These are phyloP conservation scores for Hyperopisus bebe DNA, from an alignment of 2,113 vertebrate genomes.

Conservation along the genomic window DNA sequence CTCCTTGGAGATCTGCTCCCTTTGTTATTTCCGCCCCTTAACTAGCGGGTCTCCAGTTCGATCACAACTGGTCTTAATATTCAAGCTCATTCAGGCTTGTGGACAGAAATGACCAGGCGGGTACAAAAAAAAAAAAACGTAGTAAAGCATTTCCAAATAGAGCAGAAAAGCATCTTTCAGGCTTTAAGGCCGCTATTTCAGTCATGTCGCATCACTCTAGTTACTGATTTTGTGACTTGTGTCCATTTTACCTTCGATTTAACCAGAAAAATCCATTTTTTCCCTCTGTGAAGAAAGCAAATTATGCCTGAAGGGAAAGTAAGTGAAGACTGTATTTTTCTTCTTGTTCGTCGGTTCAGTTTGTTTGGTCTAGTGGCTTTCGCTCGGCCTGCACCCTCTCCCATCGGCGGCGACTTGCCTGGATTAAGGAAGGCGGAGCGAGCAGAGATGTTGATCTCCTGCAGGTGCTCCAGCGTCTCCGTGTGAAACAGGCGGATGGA, in stretches of 20 bases:
- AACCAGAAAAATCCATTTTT: not conserved
- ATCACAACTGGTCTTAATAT: constrained; percentile 16
- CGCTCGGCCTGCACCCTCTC: not conserved
- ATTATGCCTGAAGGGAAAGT: not conserved
- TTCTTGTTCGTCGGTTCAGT: not conserved
- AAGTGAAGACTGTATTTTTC: not conserved
- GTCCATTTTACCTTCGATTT: not conserved
- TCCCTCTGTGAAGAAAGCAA: not conserved
- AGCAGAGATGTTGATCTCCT: constrained; percentile 81
- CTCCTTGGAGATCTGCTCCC: constrained; percentile 10
- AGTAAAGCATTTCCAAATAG: not conserved
- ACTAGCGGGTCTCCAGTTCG: not conserved
- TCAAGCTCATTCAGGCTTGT: not conserved
- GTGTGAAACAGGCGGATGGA: constrained; percentile 82
- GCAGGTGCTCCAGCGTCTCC: constrained; percentile 73
- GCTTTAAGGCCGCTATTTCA: not conserved
- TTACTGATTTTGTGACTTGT: not conserved
- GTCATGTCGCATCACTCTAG: not conserved
- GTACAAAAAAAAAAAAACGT: not conserved
- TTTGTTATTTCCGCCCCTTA: constrained; percentile 9
- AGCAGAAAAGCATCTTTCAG: constrained; percentile 5
- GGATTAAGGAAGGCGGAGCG: constrained; percentile 68
- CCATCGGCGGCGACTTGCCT: constrained; percentile 50
- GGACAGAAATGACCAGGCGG: not conserved
- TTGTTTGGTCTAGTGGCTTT: not conserved